phyloP scores from a whole-genome alignment of 2,888 invertebrate genomes.

The Phaedon cochleariae region DNA sequence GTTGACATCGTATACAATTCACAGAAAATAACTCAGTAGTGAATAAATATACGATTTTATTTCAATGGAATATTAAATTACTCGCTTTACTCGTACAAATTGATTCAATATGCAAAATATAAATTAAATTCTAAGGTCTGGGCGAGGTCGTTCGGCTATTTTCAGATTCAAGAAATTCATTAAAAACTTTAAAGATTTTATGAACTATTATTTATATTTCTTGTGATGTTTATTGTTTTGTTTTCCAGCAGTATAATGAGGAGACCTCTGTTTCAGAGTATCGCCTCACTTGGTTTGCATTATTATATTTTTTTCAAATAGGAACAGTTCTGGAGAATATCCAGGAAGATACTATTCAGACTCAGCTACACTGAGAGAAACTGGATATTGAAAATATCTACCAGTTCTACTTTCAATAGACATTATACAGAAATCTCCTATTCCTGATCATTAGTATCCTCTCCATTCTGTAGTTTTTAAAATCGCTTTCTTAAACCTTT shows the following conservation, averaged over 20 bases:
- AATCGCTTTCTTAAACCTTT: too few species aligned
- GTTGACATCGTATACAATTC: neutral
- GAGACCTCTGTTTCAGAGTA: neutral
- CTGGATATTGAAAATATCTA: too few species aligned
- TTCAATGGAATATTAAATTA: conserved; percentile 26
- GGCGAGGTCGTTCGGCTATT: conserved; percentile 30
- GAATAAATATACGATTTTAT: conserved; percentile 2
- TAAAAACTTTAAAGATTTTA: conserved; percentile 26
- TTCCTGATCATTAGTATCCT: too few species aligned
- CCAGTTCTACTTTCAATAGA: too few species aligned
- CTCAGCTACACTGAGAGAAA: too few species aligned
- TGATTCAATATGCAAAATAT: conserved; percentile 31
- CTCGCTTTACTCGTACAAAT: conserved; percentile 21
- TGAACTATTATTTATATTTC: conserved; percentile 21
- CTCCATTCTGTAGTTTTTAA: too few species aligned
- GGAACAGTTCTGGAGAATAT: too few species aligned
- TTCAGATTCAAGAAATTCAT: conserved; percentile 21
- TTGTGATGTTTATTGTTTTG: conserved; percentile 27
- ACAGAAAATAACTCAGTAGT: conserved; percentile 4
- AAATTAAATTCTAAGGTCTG: conserved; percentile 29
- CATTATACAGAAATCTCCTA: too few species aligned
- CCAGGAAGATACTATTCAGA: too few species aligned
- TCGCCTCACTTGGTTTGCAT: neutral
- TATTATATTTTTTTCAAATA: neutral
- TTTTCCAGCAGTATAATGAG: conserved; percentile 17